These are phyloP conservation scores for Liopterus haemorrhoidalis DNA, from an alignment of 2,888 invertebrate species.

Conservation along the genomic window DNA sequence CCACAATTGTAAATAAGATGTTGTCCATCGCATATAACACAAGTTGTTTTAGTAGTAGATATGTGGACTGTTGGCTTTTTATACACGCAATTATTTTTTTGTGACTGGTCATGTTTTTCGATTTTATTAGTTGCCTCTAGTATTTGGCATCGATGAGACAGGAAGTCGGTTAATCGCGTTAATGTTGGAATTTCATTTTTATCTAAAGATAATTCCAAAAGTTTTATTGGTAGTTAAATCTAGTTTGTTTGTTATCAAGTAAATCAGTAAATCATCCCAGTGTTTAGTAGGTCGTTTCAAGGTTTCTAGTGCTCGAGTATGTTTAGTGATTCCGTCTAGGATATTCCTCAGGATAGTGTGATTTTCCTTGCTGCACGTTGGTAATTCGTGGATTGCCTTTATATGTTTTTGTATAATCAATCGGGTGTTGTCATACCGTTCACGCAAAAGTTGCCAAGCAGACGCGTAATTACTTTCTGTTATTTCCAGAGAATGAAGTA, in stretches of 20 bases:
- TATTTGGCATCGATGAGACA: constrained; percentile 25
- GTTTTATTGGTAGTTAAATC: constrained; percentile 26
- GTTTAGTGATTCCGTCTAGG: constrained; percentile 28
- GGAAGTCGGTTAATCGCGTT: constrained; percentile 25
- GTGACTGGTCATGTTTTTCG: not conserved
- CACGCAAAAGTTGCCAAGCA: constrained; percentile 23
- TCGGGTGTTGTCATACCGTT: constrained; percentile 30
- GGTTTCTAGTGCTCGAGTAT: constrained; percentile 29
- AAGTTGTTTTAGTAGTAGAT: not conserved
- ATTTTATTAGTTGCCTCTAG: constrained; percentile 17
- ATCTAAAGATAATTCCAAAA: constrained; percentile 26
- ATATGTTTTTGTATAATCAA: constrained; percentile 31
- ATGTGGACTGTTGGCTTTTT: not conserved
- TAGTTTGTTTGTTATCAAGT: constrained; percentile 29
- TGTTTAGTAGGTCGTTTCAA: constrained; percentile 27
- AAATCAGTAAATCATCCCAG: constrained; percentile 31
- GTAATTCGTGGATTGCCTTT: constrained; percentile 26
- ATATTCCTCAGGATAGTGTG: constrained; percentile 25
- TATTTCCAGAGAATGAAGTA: constrained; percentile 21
- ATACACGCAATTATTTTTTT: not conserved
- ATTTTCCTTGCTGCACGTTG: constrained; percentile 21
- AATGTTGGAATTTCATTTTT: constrained; percentile 16
- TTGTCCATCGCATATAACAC: not conserved
- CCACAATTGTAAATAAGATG: constrained; percentile 6
- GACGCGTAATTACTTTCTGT: constrained; percentile 18